Conservation (phyloP, 2,888 invertebrate genomes). For the Nemotelus pantherinus region DNA sequence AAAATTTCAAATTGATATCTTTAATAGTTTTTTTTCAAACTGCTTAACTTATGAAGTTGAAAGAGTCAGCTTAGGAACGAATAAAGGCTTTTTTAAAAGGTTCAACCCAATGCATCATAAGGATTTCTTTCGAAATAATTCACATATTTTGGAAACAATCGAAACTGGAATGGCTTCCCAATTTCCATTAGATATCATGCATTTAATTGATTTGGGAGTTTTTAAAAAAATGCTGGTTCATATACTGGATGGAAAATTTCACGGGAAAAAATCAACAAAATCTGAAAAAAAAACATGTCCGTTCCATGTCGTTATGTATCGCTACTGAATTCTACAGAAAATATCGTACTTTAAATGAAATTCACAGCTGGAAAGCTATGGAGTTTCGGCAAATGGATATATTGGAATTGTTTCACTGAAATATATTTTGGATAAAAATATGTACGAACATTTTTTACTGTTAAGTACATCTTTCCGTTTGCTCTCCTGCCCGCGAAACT, state of each 20-base stretch:
- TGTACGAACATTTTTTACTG: slow-evolving; percentile 34
- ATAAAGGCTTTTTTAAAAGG: slow-evolving; percentile 41
- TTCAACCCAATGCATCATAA: slow-evolving; percentile 41
- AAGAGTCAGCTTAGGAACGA: slow-evolving; percentile 25
- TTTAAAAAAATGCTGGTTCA: slow-evolving; percentile 34
- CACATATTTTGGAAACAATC: slow-evolving; percentile 30
- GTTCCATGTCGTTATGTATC: slow-evolving; percentile 15
- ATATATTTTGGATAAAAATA: slow-evolving; percentile 25
- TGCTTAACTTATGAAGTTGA: slow-evolving; percentile 42
- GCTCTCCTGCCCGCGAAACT: slow-evolving; percentile 6
- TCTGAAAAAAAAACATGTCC: slow-evolving; percentile 2
- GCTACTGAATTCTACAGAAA: slow-evolving; percentile 45
- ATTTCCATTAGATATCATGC: slow-evolving; percentile 47
- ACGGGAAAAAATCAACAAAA: not conserved
- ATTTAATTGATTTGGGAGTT: slow-evolving; percentile 48
- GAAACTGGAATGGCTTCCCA: slow-evolving; percentile 38
- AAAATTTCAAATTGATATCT: too few relatives aligned
- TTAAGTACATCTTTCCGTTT: slow-evolving; percentile 21
- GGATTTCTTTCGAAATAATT: slow-evolving; percentile 11
- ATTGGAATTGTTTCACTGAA: slow-evolving; percentile 37
- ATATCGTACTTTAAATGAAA: not conserved
- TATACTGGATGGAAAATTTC: slow-evolving; percentile 16
- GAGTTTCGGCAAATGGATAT: slow-evolving; percentile 35
- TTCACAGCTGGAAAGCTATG: not conserved
- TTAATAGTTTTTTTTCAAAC: too few relatives aligned